Evolutionary conservation across 2,888 invertebrate genomes (phyloP), one percentile per base, ranked within the genome.

Genomic region (Torymus tubicola): DNA sequence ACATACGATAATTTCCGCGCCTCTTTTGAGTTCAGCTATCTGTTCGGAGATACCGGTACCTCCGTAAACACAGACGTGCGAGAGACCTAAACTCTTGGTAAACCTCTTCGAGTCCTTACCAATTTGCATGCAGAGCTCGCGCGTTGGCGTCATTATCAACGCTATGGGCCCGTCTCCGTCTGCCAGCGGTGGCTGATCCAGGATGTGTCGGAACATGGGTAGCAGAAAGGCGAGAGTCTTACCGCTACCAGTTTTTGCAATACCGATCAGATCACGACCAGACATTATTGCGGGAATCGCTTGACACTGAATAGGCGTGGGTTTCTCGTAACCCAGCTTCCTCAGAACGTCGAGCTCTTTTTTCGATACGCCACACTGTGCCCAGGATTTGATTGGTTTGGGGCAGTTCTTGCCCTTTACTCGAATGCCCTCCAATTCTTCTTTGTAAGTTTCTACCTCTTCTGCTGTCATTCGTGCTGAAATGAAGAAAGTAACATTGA

Each of bases 91-190:
- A 0, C 96, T 94, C 88, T 98, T 98, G 0, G 97, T 96, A 88
- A 99, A 99, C 90, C 96, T 98, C 85, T 96, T 96, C 79, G 98
- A 98, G 87, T 99, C 99, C 85, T 94, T 96, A 65, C 98, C 98
- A 77, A 99, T 99, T 92, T 99, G 99, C 97, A 99, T 98, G 88
- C 99, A 99, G 1, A 99, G 93, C 89, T 99, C 99, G 82, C 99
- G 93, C 0, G 99, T 99, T 0, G 99, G 99, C 0, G 99, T 97
- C 98, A 99, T 97, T 79, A 99, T 97, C 57, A 99, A 94, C 0
- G 98, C 95, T 78, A 99, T 96, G 0, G 99, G 99, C 0, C 99
- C 99, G 88, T 99, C 99, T 0, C 97, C 97, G 88, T 99, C 98
- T 86, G 98, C 98, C n/a, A 99, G 89, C 0, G 95, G 93, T 0